A percentile compares a stretch with the other conserved stretches of the same genome.
phyloP scores from a whole-genome alignment of 1,140 invertebrate species.

The Psilanteris sp. region DNA sequence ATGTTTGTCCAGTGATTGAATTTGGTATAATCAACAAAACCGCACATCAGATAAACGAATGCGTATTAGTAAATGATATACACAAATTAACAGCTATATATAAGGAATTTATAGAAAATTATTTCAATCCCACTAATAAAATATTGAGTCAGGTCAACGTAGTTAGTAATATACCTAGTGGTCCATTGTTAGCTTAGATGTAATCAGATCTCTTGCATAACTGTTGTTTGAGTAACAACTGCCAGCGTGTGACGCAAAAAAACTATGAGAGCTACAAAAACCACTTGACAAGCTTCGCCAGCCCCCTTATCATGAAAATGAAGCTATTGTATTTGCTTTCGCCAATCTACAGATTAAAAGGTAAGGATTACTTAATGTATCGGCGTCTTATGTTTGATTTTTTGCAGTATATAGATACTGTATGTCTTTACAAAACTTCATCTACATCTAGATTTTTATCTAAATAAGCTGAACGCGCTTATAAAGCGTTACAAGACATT shows the following conservation, averaged over 20 bases:
- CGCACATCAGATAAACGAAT: constrained; percentile 22
- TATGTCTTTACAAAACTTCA: too few species aligned
- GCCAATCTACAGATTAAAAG: not conserved
- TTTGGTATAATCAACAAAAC: constrained; percentile 30
- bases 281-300: too few species aligned
- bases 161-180: constrained; percentile 27
- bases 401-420: too few species aligned
- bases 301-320: too few species aligned
- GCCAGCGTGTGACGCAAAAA: constrained; percentile 3
- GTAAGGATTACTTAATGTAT: not conserved
- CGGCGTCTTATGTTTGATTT: too few species aligned
- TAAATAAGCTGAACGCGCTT: too few species aligned
- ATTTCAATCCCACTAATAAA: constrained; percentile 34
- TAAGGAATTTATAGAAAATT: constrained; percentile 27
- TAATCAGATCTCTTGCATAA: constrained; percentile 21
- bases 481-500: too few species aligned
- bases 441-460: too few species aligned
- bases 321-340: too few species aligned
- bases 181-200: constrained; percentile 21
- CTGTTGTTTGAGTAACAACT: constrained; percentile 22
- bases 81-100: constrained; percentile 23
- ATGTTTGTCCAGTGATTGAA: constrained; percentile 21
- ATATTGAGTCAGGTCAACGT: constrained; percentile 32
- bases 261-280: constrained; percentile 1
- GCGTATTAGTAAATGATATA: constrained; percentile 16